A percentile compares a stretch with the other conserved stretches of the same genome.
Evolutionary conservation across 2,888 invertebrate genomes (phyloP).

Genomic region (Rhamphomyia laevipes): DNA sequence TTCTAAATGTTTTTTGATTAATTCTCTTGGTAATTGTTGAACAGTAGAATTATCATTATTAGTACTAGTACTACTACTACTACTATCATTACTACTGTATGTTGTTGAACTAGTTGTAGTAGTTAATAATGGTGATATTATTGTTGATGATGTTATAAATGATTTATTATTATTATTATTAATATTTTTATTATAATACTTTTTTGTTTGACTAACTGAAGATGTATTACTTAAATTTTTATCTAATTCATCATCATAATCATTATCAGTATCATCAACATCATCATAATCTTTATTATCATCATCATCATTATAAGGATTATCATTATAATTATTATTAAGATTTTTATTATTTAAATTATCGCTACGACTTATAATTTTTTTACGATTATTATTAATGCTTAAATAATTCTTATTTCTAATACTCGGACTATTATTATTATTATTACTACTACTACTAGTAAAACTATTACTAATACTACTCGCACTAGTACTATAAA

Average conservation of each 20-base stretch:
- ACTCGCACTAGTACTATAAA: slow-evolving; percentile 19
- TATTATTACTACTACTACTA: slow-evolving; percentile 16
- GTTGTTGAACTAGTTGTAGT: neutral
- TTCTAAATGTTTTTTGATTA: neutral
- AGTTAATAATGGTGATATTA: slow-evolving; percentile 6
- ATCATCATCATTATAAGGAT: slow-evolving; percentile 12
- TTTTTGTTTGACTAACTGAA: slow-evolving; percentile 14
- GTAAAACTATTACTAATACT: slow-evolving; percentile 12
- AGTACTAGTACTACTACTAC: no score
- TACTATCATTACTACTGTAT: no score
- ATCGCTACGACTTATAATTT: slow-evolving; percentile 10
- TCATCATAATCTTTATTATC: slow-evolving; percentile 11
- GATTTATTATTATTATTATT: neutral
- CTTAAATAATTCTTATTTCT: slow-evolving; percentile 12
- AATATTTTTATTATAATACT: slow-evolving; percentile 16
- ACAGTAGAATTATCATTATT: no score
- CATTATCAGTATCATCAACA: slow-evolving; percentile 12
- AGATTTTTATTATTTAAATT: slow-evolving; percentile 10
- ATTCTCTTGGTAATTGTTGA: no score
- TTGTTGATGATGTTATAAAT: neutral
- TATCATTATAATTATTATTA: slow-evolving; percentile 9
- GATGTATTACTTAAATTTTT: slow-evolving; percentile 13
- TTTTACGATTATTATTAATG: slow-evolving; percentile 6
- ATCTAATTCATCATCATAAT: slow-evolving; percentile 14
- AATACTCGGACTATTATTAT: slow-evolving; percentile 16